A percentile compares a stretch with the other conserved stretches of the same genome.
phyloP scores from a whole-genome alignment of 2,113 vertebrate species.

The Cephalopholis sonnerati region DNA sequence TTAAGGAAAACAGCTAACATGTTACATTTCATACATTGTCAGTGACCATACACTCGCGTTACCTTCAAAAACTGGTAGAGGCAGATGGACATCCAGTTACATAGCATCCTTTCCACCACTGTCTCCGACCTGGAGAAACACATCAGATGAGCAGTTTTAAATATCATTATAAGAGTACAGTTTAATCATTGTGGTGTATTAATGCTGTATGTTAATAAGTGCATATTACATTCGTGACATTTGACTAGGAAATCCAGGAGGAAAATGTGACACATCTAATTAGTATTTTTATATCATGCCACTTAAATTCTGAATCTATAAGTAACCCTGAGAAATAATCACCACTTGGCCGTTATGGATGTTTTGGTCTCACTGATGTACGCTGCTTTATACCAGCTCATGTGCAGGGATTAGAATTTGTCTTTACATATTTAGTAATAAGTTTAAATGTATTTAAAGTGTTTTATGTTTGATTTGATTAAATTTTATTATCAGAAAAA shows the following conservation, averaged over 20 bases:
- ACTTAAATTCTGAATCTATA: background rate
- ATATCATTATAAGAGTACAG: background rate
- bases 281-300: background rate
- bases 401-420: background rate
- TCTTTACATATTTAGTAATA: background rate
- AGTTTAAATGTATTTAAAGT: too few species aligned
- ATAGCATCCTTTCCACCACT: constrained; percentile 98
- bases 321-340: constrained; percentile 5
- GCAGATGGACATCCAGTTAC: constrained; percentile 99
- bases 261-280: background rate
- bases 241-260: background rate
- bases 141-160: background rate
- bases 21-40: background rate
- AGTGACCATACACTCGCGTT: constrained; percentile 38
- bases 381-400: background rate
- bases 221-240: background rate
- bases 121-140: constrained; percentile 92
- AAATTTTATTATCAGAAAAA: too few species aligned
- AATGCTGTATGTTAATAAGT: background rate
- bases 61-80: constrained; percentile 98
- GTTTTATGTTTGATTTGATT: background rate
- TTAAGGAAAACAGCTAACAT: background rate
- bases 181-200: background rate
- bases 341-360: background rate
- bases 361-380: background rate